Conservation (phyloP, 2,797 vertebrate species). For the Pangasius mekongensis region DNA sequence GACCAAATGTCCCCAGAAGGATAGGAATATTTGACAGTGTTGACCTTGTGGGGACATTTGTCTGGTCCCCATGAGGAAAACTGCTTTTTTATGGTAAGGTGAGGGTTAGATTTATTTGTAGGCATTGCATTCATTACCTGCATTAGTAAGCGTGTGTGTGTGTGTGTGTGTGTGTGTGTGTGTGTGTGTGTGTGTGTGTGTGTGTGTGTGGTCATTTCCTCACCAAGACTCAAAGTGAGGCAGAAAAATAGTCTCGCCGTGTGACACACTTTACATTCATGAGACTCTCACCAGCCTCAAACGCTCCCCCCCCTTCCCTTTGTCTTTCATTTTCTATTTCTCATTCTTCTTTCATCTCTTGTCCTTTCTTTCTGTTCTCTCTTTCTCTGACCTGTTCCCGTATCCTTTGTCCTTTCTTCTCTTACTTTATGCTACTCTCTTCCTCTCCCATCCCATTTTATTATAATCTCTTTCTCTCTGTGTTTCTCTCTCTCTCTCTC, state of each 20-base stretch:
- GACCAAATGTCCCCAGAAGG: background rate
- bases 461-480: background rate
- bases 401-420: background rate
- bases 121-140: background rate
- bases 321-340: background rate
- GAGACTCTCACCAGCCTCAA: constrained; percentile 19
- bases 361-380: background rate
- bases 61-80: background rate
- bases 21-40: background rate
- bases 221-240: background rate
- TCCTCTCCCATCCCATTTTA: background rate
- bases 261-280: constrained; percentile 37
- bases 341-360: background rate
- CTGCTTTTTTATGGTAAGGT: background rate
- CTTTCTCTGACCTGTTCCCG: constrained; percentile 52
- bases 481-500: background rate
- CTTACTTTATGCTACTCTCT: background rate
- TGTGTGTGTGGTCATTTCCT: constrained; percentile 23
- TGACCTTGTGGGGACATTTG: background rate
- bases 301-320: background rate
- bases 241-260: constrained; percentile 4
- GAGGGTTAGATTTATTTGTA: background rate
- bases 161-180: background rate
- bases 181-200: constrained; percentile 22
- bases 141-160: background rate